Conservation (phyloP, 2,888 invertebrate genomes). For the Pollenia griseotomentosa region DNA sequence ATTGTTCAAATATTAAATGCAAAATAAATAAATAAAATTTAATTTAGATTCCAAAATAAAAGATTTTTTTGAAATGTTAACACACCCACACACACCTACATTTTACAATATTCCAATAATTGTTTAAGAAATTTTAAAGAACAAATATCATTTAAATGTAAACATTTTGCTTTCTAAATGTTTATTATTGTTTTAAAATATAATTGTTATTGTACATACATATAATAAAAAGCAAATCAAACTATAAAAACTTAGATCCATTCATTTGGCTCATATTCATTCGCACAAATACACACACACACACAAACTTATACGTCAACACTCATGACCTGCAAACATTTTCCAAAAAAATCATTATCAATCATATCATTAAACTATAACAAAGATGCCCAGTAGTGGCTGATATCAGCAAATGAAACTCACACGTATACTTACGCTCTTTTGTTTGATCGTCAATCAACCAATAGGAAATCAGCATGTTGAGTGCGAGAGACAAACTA, state of each 20-base stretch:
- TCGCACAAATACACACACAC: not conserved
- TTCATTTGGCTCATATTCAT: not conserved
- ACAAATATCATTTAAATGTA: conserved; percentile 35
- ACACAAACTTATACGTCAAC: too few relatives aligned
- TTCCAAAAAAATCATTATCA: too few relatives aligned
- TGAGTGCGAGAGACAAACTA: too few relatives aligned
- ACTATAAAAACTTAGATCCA: conserved; percentile 1
- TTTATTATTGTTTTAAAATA: conserved; percentile 30
- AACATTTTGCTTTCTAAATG: conserved; percentile 36
- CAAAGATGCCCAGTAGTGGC: too few relatives aligned
- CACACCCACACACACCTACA: not conserved
- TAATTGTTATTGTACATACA: not conserved
- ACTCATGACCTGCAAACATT: too few relatives aligned
- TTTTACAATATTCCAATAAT: not conserved
- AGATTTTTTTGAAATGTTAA: not conserved
- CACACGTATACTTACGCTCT: too few relatives aligned
- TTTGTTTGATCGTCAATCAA: too few relatives aligned
- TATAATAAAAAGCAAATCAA: not conserved
- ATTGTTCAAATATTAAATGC: not conserved
- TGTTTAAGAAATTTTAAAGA: not conserved
- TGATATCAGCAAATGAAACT: too few relatives aligned
- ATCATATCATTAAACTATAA: too few relatives aligned
- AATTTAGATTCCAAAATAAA: not conserved
- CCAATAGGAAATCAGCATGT: too few relatives aligned
- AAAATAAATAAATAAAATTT: conserved; percentile 26